Base-by-base conservation (phyloP, 2,888 invertebrate genomes). In the Tenthredo amoena region DNA sequence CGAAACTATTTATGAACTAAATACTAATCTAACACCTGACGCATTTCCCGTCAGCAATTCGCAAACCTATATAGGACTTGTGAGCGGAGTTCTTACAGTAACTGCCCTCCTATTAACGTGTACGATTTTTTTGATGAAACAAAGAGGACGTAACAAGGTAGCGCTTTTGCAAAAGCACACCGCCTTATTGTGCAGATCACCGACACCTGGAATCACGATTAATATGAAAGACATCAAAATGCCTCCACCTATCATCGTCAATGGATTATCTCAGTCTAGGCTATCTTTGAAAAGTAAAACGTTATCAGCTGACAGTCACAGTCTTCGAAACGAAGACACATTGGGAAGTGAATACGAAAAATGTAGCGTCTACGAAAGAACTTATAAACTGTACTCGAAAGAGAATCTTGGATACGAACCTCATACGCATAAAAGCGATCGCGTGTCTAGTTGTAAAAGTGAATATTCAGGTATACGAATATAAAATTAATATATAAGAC, bases 11-110 rank as follows among this genome's bases (percentile, higher is more conserved):
- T 90, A 89, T 84, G 90, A 91, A 83, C 86, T 88, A 6, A 90
- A 90, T 72, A 87, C 89, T 1, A 90, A 86, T 86, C 88, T 96
- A 0, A 94, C 96, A 1, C 94, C 92, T 92, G 96, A 92, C 91
- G 96, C 93, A 89, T 96, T 92, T 93, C 95, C 93, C 88, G 96
- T 94, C 89, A 96, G 92, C 94, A 96, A 94, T 88, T 94, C 95
- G 12, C 94, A 94, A 58, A 94, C 95, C 1, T 93, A 93, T 87
- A 92, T 93, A 79, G 93, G 93, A 21, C 87, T 74, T 6, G 95
- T 97, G 26, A 96, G 96, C 58, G 96, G 96, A 0, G 95, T 96
- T 0, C 91, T 96, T 87, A 96, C 96, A 3, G 96, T 96, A 91
- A 94, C 96, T 76, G 95, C 96, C 0, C 93, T 97, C 9, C 94